Percentiles rank a stretch among this genome's conserved stretches.
Evolutionary conservation across 2,797 vertebrate genomes (phyloP).

Genomic region (Rhinella marina): DNA sequence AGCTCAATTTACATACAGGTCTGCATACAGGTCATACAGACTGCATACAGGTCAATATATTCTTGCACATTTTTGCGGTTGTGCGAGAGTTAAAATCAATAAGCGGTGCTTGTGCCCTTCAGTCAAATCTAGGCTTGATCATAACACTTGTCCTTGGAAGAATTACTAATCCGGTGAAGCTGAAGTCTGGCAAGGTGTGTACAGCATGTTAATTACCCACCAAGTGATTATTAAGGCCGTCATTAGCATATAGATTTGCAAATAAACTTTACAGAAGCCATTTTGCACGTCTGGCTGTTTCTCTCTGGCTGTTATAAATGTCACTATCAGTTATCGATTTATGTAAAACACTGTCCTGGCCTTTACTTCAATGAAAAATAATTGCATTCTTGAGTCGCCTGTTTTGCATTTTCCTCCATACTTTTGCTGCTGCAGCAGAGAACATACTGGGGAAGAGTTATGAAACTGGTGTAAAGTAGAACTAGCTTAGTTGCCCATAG

Average conservation of each 20-base stretch:
- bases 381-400: neutral
- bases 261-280: constrained; percentile 35
- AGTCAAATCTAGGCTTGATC: neutral
- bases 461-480: too few species aligned
- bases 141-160: constrained; percentile 26
- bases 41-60: too few species aligned
- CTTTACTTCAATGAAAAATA: constrained; percentile 2
- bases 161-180: neutral
- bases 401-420: neutral
- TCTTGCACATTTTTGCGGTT: too few species aligned
- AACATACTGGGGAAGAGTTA: neutral
- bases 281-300: constrained; percentile 21
- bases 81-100: too few species aligned
- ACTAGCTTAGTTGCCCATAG: too few species aligned
- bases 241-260: constrained; percentile 51
- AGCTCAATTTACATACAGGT: too few species aligned
- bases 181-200: constrained; percentile 12
- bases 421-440: neutral
- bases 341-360: constrained; percentile 25
- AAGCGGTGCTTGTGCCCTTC: neutral
- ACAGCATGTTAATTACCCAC: constrained; percentile 39
- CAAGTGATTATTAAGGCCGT: constrained; percentile 23
- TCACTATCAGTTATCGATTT: constrained; percentile 37
- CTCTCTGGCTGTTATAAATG: constrained; percentile 25
- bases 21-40: too few species aligned